Evolutionary conservation across 2,888 invertebrate genomes (phyloP), one percentile per base, ranked within the genome.

Genomic region (Epirrhoe alternata): DNA sequence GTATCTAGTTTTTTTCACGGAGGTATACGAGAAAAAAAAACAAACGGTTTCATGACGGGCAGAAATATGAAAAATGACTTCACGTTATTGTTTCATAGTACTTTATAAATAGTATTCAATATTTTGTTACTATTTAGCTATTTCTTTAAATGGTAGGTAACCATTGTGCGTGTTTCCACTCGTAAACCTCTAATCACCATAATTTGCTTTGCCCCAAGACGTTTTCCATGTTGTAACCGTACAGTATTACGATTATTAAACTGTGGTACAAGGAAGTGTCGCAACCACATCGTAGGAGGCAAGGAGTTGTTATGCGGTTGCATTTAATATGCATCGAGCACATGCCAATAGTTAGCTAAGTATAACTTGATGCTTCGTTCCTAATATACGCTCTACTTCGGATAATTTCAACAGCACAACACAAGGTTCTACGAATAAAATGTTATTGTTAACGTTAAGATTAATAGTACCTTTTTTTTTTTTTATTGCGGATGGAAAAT

Each of bases 271-370:
- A 87, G 89, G 90, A 89, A 89, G 80, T 89, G 82, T 88, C 74
- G 87, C 85, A 87, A 88, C 81, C 77, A 79, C 83, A 84, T 84
- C 80, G 84, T 86, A 77, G 75, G 71, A 81, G 76, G 77, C 79
- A 83, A 81, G 81, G 80, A 83, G 84, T 81, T 76, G 79, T 84
- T 86, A 86, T 85, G 86, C 79, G 83, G 82, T 84, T 80, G 74
- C 82, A 87, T 89, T 42, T 88, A 87, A 86, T 86, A 89, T 88
- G 87, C 85, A 87, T 85, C 81, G 82, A 85, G 86, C 84, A 78
- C 61, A 69, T 64, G 55, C 51, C 56, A 60, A 68, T 69, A 69
- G 58, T 64, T 49, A 64, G 17, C 61, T 77, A 77, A 78, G 75
- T 78, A 78, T 75, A 74, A 72, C 67, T 77, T 77, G 67, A 74